These are phyloP conservation scores for Romanogobio albipinnatus DNA, from an alignment of 2,113 vertebrate species.

Conservation along the genomic window DNA sequence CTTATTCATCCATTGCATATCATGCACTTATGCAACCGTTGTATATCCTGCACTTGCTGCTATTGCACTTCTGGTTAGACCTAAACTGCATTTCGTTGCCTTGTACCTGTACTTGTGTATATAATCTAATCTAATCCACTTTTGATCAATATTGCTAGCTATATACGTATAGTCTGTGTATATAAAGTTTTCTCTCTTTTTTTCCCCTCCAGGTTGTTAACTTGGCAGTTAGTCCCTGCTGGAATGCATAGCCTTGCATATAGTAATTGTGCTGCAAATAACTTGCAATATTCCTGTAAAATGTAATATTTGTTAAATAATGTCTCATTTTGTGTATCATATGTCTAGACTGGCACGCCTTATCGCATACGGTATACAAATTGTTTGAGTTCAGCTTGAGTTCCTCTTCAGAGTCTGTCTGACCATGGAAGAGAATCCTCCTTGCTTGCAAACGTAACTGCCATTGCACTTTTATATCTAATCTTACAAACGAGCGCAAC, in stretches of 20 bases:
- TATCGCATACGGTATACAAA: not conserved
- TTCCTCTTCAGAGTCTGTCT: not conserved
- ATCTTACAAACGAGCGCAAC: not conserved
- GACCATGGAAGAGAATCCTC: not conserved
- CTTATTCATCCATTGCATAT: no score
- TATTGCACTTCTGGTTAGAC: no score
- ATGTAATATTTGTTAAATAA: not conserved
- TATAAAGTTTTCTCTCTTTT: no score
- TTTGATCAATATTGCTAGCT: no score
- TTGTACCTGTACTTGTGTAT: no score
- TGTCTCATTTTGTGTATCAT: not conserved
- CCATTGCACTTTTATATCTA: not conserved
- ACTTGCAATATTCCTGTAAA: not conserved
- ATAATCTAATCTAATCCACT: no score
- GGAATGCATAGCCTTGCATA: no score
- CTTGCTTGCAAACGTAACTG: not conserved
- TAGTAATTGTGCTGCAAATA: not conserved
- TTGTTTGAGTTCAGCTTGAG: conserved; percentile 4
- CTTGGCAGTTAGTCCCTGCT: not conserved
- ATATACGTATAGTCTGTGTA: no score
- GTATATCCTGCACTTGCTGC: no score
- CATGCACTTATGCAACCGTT: no score
- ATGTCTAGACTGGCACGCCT: conserved; percentile 8
- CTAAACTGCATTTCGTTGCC: no score
- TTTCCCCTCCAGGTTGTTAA: not conserved